phyloP scores from a whole-genome alignment of 2,888 invertebrate genomes.

The Adelognathus sp. region DNA sequence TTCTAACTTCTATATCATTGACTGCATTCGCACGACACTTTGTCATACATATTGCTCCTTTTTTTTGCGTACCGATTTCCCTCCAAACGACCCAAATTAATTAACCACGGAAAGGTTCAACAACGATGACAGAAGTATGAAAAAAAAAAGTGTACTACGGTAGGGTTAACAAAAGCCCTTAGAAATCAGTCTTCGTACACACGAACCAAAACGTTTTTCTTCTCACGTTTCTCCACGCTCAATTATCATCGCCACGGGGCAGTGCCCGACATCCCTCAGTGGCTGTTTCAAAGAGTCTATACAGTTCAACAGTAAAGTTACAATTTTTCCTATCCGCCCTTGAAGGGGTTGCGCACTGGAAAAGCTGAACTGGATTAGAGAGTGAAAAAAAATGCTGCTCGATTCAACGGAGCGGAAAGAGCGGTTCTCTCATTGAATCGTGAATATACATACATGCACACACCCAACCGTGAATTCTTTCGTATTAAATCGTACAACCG shows the following conservation, averaged over 20 bases:
- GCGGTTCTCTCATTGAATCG: conserved; percentile 47
- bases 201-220: conserved; percentile 28
- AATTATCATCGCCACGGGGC: conserved; percentile 39
- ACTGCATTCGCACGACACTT: too few species aligned
- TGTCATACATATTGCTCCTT: too few species aligned
- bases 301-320: background rate
- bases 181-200: background rate
- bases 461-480: conserved; percentile 18
- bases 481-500: conserved; percentile 48
- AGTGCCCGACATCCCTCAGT: background rate
- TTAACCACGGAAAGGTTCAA: background rate
- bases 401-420: conserved; percentile 54
- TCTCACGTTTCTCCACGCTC: conserved; percentile 41
- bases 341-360: conserved; percentile 47
- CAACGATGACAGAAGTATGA: background rate
- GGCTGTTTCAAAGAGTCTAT: too few species aligned
- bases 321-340: conserved; percentile 43
- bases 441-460: conserved; percentile 1
- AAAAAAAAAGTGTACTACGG: background rate
- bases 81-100: too few species aligned
- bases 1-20: too few species aligned
- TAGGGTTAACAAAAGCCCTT: conserved; percentile 10
- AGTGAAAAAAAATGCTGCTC: conserved; percentile 15
- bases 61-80: too few species aligned
- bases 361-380: conserved; percentile 32